Conservation (phyloP, 2,113 vertebrate genomes). For the Pomatorhinus ruficollis region DNA sequence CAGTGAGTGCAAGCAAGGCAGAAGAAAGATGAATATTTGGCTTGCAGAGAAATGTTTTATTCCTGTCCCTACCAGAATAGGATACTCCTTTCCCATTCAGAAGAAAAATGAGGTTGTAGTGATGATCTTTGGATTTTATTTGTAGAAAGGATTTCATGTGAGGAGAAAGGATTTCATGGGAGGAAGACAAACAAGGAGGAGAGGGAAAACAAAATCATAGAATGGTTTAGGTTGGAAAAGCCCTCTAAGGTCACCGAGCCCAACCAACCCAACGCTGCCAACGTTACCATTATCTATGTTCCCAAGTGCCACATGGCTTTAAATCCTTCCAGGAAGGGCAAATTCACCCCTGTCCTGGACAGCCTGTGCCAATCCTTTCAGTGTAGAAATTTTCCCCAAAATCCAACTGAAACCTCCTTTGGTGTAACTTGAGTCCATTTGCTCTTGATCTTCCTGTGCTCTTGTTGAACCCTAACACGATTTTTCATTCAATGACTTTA, state of each 20-base stretch:
- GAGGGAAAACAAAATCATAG: not conserved
- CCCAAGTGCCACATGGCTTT: not conserved
- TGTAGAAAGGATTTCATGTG: not conserved
- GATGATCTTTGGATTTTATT: not conserved
- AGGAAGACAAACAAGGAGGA: not conserved
- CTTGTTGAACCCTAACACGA: not conserved
- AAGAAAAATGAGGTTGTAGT: not conserved
- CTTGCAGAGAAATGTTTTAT: not conserved
- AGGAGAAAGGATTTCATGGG: not conserved
- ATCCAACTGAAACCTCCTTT: not conserved
- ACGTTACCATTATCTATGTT: not conserved
- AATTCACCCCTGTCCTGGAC: not conserved
- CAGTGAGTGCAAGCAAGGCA: not conserved
- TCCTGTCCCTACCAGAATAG: not conserved
- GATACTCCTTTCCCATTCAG: not conserved
- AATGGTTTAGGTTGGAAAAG: not conserved
- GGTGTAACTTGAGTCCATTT: not conserved
- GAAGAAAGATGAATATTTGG: not conserved
- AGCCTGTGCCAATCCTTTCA: not conserved
- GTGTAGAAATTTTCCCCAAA: not conserved
- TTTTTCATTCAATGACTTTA: not conserved
- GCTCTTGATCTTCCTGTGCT: not conserved
- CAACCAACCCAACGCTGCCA: not conserved
- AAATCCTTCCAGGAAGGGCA: not conserved
- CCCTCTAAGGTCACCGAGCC: not conserved